phyloP scores from a whole-genome alignment of 2,113 vertebrate genomes.

The Gymnocephalus cernua region DNA sequence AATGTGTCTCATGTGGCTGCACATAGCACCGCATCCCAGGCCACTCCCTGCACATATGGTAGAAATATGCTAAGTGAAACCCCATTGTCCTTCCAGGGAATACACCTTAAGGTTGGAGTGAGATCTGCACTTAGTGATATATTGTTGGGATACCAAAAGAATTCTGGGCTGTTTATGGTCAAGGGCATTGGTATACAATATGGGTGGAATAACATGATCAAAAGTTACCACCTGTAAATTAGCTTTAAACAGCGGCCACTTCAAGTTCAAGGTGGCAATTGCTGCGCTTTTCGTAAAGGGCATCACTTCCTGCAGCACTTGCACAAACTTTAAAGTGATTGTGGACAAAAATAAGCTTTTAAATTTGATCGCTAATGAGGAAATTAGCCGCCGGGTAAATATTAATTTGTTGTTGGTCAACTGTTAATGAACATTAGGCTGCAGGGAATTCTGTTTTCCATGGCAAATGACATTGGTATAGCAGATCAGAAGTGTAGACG shows the following conservation, averaged over 20 bases:
- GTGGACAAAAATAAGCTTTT: constrained; percentile 39
- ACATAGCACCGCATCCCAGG: constrained; percentile 20
- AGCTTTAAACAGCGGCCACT: constrained; percentile 1
- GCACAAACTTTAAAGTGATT: constrained; percentile 27
- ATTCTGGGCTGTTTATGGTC: constrained; percentile 26
- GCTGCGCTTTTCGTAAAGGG: constrained; percentile 21
- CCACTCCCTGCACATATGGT: constrained; percentile 26
- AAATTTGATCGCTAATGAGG: constrained; percentile 58
- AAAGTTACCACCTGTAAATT: constrained; percentile 25
- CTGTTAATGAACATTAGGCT: constrained; percentile 66
- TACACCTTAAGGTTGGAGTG: constrained; percentile 11
- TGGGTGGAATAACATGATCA: constrained; percentile 18
- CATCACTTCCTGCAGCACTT: constrained; percentile 10
- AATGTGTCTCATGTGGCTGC: constrained; percentile 62
- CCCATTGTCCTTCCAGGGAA: constrained; percentile 57
- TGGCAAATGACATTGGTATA: constrained; percentile 47
- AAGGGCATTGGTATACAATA: constrained; percentile 26
- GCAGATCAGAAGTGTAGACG: constrained; percentile 20
- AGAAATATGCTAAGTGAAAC: constrained; percentile 64
- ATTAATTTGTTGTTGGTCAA: constrained; percentile 71
- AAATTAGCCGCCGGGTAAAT: constrained; percentile 64
- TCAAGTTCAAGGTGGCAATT: constrained; percentile 43
- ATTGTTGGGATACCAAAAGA: constrained; percentile 1
- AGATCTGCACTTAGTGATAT: constrained; percentile 36
- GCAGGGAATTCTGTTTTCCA: constrained; percentile 58